Conservation (phyloP, 2,888 invertebrate genomes). For the Andrena dorsata region DNA sequence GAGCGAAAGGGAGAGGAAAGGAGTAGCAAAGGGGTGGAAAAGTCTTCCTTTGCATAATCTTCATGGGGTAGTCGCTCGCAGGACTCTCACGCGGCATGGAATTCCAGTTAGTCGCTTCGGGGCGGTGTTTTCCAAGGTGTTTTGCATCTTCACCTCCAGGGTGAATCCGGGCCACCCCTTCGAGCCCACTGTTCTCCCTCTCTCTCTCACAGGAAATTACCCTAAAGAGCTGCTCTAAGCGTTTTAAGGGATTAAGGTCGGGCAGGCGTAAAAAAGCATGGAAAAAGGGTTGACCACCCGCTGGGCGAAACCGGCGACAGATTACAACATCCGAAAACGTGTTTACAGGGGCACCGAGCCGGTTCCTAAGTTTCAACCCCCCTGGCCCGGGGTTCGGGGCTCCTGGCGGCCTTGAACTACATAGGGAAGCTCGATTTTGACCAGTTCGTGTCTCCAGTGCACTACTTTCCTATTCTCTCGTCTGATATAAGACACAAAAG, state of each 20-base stretch:
- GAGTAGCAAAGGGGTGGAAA: slow-evolving; percentile 53
- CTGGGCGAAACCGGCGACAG: slow-evolving; percentile 81
- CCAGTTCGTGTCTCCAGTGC: neutral
- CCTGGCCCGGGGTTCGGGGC: neutral
- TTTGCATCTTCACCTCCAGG: slow-evolving; percentile 61
- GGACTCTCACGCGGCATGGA: slow-evolving; percentile 71
- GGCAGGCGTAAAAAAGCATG: slow-evolving; percentile 83
- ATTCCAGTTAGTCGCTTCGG: slow-evolving; percentile 62
- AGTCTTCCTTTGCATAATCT: slow-evolving; percentile 78
- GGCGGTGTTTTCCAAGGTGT: slow-evolving; percentile 64
- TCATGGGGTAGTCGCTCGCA: slow-evolving; percentile 72
- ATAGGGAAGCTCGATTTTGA: neutral
- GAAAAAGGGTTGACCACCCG: slow-evolving; percentile 84
- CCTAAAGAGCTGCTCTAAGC: slow-evolving; percentile 84
- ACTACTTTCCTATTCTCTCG: neutral
- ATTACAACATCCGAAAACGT: slow-evolving; percentile 73
- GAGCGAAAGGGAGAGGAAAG: slow-evolving; percentile 23
- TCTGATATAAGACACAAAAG: no score
- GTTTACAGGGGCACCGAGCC: slow-evolving; percentile 63
- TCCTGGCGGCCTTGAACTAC: slow-evolving; percentile 39
- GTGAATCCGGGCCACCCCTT: slow-evolving; percentile 20
- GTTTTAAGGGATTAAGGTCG: slow-evolving; percentile 84
- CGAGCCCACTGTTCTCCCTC: neutral
- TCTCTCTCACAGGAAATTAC: slow-evolving; percentile 73
- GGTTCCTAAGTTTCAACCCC: slow-evolving; percentile 31